phyloP scores from a whole-genome alignment of 2,113 vertebrate species.

The Psephotus haematonotus region DNA sequence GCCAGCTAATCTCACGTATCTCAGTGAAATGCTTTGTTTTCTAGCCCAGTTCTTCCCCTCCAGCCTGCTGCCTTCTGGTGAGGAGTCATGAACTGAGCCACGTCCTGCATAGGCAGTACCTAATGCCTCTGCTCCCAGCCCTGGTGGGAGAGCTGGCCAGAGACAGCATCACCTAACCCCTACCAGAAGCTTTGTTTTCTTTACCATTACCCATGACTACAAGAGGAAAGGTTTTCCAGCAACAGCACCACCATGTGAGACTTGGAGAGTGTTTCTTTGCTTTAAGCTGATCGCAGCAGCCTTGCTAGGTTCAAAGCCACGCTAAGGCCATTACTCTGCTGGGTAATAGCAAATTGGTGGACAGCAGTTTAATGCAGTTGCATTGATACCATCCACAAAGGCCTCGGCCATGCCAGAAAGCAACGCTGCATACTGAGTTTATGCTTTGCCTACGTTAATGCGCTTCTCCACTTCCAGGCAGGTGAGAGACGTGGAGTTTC shows the following conservation, averaged over 20 bases:
- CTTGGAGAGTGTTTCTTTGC: not conserved
- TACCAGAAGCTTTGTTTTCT: not conserved
- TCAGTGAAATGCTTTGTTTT: slow-evolving; percentile 7
- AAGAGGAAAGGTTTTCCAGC: slow-evolving; percentile 1
- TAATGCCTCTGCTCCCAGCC: not conserved
- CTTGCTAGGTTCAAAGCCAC: not conserved
- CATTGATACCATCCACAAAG: not conserved
- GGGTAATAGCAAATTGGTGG: not conserved
- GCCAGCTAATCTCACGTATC: not conserved
- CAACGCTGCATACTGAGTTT: rapidly evolving
- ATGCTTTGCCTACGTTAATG: not conserved
- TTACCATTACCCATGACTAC: not conserved
- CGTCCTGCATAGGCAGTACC: not conserved
- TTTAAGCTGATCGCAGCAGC: not conserved
- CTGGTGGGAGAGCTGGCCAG: not conserved
- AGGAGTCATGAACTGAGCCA: not conserved
- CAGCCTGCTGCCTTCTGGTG: not conserved
- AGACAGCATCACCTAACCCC: not conserved
- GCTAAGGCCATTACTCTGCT: not conserved
- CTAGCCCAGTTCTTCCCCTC: not conserved
- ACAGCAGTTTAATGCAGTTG: not conserved
- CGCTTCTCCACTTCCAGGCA: not conserved
- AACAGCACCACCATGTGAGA: not conserved
- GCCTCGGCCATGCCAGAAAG: not conserved
- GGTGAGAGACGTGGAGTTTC: not conserved